Percentiles rank a stretch among this genome's conserved stretches.
Evolutionary conservation across 2,888 invertebrate genomes (phyloP).

Genomic region (Andrena chrysosceles): DNA sequence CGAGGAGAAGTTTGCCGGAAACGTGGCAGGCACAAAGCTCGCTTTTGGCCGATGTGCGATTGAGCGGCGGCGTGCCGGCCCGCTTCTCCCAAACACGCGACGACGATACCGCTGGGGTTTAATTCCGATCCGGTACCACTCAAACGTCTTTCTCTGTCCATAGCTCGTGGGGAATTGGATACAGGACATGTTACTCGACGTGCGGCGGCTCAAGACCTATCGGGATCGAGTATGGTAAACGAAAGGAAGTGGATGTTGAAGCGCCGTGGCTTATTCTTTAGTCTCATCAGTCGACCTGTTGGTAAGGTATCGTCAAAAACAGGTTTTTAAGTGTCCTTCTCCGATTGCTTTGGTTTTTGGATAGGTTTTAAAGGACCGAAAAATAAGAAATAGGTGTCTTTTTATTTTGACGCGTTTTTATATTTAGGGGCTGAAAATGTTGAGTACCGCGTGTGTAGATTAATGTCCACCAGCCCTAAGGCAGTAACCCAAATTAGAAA

Average conservation of each 20-base stretch:
- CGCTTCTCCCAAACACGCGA: constrained; percentile 31
- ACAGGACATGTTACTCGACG: background rate
- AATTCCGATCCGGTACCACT: constrained; percentile 26
- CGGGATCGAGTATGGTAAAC: background rate
- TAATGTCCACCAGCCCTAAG: too few species aligned
- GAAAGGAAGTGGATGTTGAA: background rate
- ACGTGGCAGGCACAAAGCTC: constrained; percentile 56
- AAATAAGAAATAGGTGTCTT: too few species aligned
- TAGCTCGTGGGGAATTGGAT: background rate
- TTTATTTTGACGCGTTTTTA: too few species aligned
- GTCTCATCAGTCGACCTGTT: too few species aligned
- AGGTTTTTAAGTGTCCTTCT: too few species aligned
- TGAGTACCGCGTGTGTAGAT: too few species aligned
- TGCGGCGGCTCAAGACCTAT: background rate
- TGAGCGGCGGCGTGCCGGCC: constrained; percentile 27
- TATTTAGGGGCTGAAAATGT: too few species aligned
- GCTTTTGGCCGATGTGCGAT: constrained; percentile 59
- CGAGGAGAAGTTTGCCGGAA: constrained; percentile 49
- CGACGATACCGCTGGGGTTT: constrained; percentile 30
- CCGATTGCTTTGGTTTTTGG: too few species aligned
- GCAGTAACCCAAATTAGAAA: too few species aligned
- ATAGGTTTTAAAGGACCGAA: too few species aligned
- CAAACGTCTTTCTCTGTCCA: background rate
- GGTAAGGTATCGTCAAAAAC: too few species aligned
- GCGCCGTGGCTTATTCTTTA: too few species aligned